Evolutionary conservation across 2,797 vertebrate genomes (phyloP).

Genomic region (Sphenopsis melanotis): DNA sequence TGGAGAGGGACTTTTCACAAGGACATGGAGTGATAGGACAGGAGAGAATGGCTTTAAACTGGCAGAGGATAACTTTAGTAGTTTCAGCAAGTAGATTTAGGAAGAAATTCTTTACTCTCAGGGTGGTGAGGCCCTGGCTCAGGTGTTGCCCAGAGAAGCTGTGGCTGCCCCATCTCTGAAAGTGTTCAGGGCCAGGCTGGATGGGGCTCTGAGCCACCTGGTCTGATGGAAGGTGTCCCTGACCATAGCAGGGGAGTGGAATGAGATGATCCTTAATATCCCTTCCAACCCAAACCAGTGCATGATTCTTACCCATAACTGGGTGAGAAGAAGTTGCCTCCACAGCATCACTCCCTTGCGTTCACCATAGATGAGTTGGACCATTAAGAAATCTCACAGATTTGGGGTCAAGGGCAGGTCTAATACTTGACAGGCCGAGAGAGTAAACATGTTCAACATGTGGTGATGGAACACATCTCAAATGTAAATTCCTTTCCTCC

Average conservation of each 20-base stretch:
- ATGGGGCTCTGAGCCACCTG: neutral
- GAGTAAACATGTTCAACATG: neutral
- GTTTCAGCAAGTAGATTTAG: neutral
- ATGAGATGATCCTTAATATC: neutral
- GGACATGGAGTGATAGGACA: neutral
- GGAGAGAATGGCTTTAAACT: neutral
- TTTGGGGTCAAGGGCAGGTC: neutral
- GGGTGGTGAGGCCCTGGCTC: accelerated
- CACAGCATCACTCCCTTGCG: accelerated
- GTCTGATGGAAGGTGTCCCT: neutral
- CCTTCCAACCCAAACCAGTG: neutral
- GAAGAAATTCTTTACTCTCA: neutral
- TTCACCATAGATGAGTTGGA: neutral
- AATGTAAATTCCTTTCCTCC: neutral
- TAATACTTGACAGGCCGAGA: neutral
- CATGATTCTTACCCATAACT: neutral
- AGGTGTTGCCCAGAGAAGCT: neutral
- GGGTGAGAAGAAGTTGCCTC: neutral
- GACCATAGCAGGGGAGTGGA: neutral
- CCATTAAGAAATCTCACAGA: neutral
- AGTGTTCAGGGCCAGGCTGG: neutral
- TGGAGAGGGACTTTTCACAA: neutral
- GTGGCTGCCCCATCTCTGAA: neutral
- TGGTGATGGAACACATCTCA: neutral
- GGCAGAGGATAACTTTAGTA: neutral